Percentiles rank a stretch among this genome's conserved stretches.
Evolutionary conservation across 1,140 invertebrate genomes (phyloP).

Genomic region (Lerema accius): DNA sequence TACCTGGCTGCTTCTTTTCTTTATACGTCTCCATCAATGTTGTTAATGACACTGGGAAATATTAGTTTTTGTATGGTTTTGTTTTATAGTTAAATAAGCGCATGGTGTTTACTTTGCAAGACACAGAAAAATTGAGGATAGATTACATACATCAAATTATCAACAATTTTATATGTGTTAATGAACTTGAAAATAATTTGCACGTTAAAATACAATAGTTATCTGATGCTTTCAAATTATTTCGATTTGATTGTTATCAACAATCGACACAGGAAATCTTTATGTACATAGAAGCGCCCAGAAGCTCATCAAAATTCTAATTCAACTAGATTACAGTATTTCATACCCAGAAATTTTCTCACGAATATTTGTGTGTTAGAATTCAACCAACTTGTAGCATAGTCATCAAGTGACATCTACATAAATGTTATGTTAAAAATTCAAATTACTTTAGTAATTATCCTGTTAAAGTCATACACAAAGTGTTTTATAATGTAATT

Average conservation of each 20-base stretch:
- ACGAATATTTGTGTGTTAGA: constrained; percentile 38
- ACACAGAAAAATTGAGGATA: too few relatives aligned
- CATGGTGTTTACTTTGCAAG: too few relatives aligned
- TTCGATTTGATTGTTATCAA: constrained; percentile 18
- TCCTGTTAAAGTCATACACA: too few relatives aligned
- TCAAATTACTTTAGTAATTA: too few relatives aligned
- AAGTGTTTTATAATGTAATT: too few relatives aligned
- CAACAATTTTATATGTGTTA: too few relatives aligned
- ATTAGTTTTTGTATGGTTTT: background rate
- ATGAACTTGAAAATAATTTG: too few relatives aligned
- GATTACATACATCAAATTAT: too few relatives aligned
- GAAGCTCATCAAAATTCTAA: constrained; percentile 15
- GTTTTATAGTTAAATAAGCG: too few relatives aligned
- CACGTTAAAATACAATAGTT: too few relatives aligned
- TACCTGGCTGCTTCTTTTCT: background rate
- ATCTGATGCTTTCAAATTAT: constrained; percentile 23
- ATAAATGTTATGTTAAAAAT: background rate
- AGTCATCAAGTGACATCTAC: too few relatives aligned
- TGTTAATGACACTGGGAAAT: background rate
- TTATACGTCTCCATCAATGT: background rate
- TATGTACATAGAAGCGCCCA: constrained; percentile 16
- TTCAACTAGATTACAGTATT: constrained; percentile 17
- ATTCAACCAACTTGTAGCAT: constrained; percentile 7
- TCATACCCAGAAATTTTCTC: constrained; percentile 36
- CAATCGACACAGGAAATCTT: constrained; percentile 10